Evolutionary conservation across 1,140 invertebrate genomes (phyloP).

Genomic region (Scaptomyza montana): DNA sequence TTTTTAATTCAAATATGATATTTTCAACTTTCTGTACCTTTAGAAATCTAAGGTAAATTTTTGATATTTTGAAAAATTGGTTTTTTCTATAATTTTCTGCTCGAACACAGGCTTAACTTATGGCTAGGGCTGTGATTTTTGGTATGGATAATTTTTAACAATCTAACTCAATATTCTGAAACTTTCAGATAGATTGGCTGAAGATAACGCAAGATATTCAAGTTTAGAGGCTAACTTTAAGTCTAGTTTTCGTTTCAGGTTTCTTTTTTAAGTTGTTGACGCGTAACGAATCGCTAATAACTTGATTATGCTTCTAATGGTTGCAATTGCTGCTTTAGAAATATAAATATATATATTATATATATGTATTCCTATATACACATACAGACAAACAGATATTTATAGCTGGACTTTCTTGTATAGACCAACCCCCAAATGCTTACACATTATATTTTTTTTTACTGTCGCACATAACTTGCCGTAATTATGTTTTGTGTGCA

Average conservation of each 20-base stretch:
- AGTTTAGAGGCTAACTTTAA: slow-evolving; percentile 5
- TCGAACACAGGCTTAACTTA: too few species aligned
- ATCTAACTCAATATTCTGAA: too few species aligned
- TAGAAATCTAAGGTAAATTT: too few species aligned
- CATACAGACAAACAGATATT: too few species aligned
- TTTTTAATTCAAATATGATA: too few species aligned
- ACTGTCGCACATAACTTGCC: slow-evolving; percentile 62
- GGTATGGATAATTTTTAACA: not conserved
- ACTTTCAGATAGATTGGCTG: too few species aligned
- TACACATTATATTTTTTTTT: slow-evolving; percentile 48
- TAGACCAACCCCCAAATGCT: slow-evolving; percentile 45
- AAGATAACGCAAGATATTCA: too few species aligned
- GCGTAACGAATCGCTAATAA: slow-evolving; percentile 75
- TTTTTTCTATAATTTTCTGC: too few species aligned
- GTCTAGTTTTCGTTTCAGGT: too few species aligned
- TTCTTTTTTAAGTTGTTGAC: slow-evolving; percentile 51
- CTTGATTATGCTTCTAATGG: slow-evolving; percentile 79
- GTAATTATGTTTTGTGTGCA: slow-evolving; percentile 63
- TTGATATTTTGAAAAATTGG: too few species aligned
- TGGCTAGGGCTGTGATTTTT: too few species aligned
- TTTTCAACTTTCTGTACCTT: too few species aligned
- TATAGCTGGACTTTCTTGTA: slow-evolving; percentile 16
- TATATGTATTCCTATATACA: not conserved
- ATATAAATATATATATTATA: slow-evolving; percentile 29
- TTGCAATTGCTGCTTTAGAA: slow-evolving; percentile 53